phyloP scores from a whole-genome alignment of 2,888 invertebrate species.

The Tenthredo notha region DNA sequence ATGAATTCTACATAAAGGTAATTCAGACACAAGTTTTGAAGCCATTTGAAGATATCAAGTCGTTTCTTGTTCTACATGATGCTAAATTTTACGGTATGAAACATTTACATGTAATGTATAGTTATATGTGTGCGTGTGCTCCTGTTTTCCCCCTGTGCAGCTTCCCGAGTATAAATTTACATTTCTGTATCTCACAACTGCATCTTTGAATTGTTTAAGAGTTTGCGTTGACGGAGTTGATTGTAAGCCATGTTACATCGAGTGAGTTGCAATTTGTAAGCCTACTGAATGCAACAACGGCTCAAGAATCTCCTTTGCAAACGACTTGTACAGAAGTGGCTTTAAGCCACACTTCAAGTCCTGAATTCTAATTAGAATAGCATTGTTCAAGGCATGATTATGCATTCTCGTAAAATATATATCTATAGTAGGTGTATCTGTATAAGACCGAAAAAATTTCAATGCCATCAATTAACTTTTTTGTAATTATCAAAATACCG shows the following conservation, averaged over 20 bases:
- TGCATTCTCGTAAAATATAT: not conserved
- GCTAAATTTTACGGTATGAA: not conserved
- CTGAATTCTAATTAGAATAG: slow-evolving; percentile 28
- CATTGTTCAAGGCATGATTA: not conserved
- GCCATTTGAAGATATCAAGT: not conserved
- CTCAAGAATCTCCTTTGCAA: slow-evolving; percentile 21
- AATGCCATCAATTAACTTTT: not conserved
- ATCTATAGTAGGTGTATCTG: not conserved
- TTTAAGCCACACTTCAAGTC: not conserved
- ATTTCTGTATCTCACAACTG: not conserved
- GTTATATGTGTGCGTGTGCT: not conserved
- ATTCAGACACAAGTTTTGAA: not conserved
- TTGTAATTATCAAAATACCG: slow-evolving; percentile 11
- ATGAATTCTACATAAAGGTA: not conserved
- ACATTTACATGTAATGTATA: not conserved
- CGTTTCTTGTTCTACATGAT: not conserved
- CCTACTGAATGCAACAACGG: slow-evolving; percentile 37
- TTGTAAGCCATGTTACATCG: slow-evolving; percentile 27
- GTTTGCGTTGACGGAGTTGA: slow-evolving; percentile 28
- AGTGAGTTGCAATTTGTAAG: slow-evolving; percentile 31
- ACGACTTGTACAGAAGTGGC: slow-evolving; percentile 23
- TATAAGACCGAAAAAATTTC: not conserved
- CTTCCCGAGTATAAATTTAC: not conserved
- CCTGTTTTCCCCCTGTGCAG: not conserved
- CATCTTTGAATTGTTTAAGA: slow-evolving; percentile 1